Evolutionary conservation across 1,140 invertebrate species (phyloP).

Genomic region (Gonatopus flavifemur): DNA sequence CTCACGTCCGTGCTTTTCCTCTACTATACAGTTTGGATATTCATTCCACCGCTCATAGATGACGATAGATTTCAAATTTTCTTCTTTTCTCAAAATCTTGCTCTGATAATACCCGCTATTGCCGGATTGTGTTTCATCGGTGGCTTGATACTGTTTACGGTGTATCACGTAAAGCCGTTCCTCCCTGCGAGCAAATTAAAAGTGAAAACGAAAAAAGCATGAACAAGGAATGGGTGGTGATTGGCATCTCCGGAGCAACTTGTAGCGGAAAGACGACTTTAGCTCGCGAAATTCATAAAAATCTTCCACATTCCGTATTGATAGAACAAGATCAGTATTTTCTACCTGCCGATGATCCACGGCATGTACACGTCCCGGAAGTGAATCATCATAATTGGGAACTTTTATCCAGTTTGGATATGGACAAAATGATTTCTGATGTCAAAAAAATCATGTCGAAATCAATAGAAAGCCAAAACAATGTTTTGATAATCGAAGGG

Average conservation of each 20-base stretch:
- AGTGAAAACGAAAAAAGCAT: constrained; percentile 16
- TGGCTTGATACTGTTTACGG: constrained; percentile 65
- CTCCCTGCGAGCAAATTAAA: constrained; percentile 11
- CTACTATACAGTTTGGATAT: constrained; percentile 69
- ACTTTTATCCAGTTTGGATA: constrained; percentile 71
- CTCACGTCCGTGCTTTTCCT: constrained; percentile 60
- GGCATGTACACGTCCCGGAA: constrained; percentile 66
- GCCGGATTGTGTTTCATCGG: constrained; percentile 67
- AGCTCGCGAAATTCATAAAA: constrained; percentile 61
- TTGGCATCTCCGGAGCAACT: constrained; percentile 77
- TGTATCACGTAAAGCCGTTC: constrained; percentile 59
- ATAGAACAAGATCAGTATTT: constrained; percentile 82
- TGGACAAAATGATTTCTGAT: constrained; percentile 70
- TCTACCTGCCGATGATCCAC: constrained; percentile 65
- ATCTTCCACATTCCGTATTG: constrained; percentile 59
- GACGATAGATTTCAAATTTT: constrained; percentile 61
- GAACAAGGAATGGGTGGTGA: constrained; percentile 64
- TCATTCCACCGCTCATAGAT: constrained; percentile 70
- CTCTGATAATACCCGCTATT: constrained; percentile 63
- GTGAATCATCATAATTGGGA: constrained; percentile 81
- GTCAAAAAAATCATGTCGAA: constrained; percentile 44
- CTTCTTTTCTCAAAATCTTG: constrained; percentile 65
- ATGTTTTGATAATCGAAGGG: constrained; percentile 72
- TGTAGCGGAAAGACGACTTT: constrained; percentile 81
- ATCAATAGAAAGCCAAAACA: background rate